These are phyloP conservation scores for Microchrysa polita DNA, from an alignment of 2,888 invertebrate species.

Conservation along the genomic window DNA sequence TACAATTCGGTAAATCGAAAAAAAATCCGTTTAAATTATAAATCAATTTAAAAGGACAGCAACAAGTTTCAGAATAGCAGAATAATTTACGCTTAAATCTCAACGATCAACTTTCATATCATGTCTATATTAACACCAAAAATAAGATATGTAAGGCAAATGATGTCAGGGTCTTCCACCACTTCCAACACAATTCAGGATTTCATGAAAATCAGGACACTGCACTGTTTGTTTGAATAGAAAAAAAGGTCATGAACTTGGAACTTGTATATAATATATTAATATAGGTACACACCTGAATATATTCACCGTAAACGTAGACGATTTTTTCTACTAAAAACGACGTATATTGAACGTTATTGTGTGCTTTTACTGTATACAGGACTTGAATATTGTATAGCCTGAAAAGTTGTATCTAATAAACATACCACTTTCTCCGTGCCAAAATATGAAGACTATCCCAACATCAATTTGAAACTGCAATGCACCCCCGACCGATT, in stretches of 20 bases:
- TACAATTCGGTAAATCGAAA: too few species aligned
- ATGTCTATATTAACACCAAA: not conserved
- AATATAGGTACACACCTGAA: conserved; percentile 12
- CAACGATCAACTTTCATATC: too few species aligned
- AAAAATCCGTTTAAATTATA: too few species aligned
- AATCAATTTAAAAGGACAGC: too few species aligned
- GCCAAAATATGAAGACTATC: conserved; percentile 44
- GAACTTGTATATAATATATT: conserved; percentile 36
- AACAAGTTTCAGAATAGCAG: too few species aligned
- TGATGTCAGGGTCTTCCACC: not conserved
- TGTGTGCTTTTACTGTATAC: not conserved
- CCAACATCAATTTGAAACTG: conserved; percentile 41
- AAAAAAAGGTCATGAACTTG: conserved; percentile 43
- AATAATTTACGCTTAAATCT: too few species aligned
- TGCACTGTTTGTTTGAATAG: conserved; percentile 36
- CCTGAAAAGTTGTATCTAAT: conserved; percentile 44
- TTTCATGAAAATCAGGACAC: conserved; percentile 36
- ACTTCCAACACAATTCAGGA: conserved; percentile 12
- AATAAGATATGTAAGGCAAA: not conserved
- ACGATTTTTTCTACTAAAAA: not conserved
- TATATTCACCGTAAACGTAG: not conserved
- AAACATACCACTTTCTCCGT: conserved; percentile 47
- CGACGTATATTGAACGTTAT: conserved; percentile 26
- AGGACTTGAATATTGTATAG: conserved; percentile 14
- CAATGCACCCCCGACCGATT: conserved; percentile 25